These are phyloP conservation scores for Ptychadena robeensis DNA, from an alignment of 2,797 vertebrate species.

Conservation along the genomic window DNA sequence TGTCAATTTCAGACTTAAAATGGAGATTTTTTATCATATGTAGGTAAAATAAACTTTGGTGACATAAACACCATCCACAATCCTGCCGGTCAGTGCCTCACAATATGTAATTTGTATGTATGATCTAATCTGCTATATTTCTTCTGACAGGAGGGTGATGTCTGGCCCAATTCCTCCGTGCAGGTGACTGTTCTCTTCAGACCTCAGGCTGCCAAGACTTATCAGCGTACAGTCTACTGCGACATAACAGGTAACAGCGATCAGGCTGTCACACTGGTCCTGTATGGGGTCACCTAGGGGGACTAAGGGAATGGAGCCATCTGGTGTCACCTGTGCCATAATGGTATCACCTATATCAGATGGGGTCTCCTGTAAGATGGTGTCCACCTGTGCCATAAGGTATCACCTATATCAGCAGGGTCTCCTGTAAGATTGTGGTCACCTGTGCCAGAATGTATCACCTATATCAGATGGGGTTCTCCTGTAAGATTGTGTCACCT, in stretches of 20 bases:
- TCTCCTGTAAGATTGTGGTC: too few species aligned
- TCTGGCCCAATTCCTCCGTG: conserved; percentile 80
- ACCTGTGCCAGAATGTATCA: background rate
- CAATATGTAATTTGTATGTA: too few species aligned
- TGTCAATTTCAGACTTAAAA: too few species aligned
- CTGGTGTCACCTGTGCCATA: background rate
- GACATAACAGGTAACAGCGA: conserved; percentile 80
- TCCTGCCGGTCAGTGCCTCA: too few species aligned
- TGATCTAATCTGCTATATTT: background rate
- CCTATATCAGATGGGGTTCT: background rate
- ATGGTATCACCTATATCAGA: too few species aligned
- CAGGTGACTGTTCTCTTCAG: conserved; percentile 82
- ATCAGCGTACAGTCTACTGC: conserved; percentile 81
- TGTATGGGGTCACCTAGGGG: too few species aligned
- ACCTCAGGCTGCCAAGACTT: conserved; percentile 78
- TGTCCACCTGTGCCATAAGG: background rate
- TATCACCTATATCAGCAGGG: background rate
- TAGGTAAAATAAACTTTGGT: too few species aligned
- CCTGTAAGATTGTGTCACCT: too few species aligned
- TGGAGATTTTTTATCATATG: too few species aligned
- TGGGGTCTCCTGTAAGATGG: background rate
- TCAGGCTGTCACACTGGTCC: background rate
- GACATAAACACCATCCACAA: too few species aligned
- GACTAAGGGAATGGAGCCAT: too few species aligned
- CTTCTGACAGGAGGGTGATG: conserved; percentile 79